Conservation (phyloP, 2,888 invertebrate species). For the Patella ulyssiponensis region DNA sequence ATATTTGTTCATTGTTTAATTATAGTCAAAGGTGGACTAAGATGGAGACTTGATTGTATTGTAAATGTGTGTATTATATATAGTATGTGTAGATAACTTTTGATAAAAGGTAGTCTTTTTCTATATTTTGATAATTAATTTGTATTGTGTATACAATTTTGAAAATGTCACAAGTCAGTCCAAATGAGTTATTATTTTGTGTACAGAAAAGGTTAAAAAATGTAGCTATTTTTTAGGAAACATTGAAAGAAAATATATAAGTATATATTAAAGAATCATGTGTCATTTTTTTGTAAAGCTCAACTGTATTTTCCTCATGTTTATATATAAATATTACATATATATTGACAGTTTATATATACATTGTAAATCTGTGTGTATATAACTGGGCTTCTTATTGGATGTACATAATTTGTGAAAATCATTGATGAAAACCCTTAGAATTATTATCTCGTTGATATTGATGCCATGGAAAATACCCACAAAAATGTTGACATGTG, state of each 20-base stretch:
- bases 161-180: neutral
- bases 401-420: too few species aligned
- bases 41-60: too few species aligned
- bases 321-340: neutral
- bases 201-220: neutral
- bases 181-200: neutral
- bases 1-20: too few species aligned
- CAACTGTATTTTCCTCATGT: constrained; percentile 11
- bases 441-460: too few species aligned
- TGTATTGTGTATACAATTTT: neutral
- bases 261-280: neutral
- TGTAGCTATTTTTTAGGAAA: neutral
- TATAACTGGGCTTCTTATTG: neutral
- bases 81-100: constrained; percentile 2
- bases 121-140: neutral
- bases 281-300: constrained; percentile 5
- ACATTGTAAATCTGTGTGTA: neutral
- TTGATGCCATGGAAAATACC: too few species aligned
- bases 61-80: too few species aligned
- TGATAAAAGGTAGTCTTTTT: constrained; percentile 3
- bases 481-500: too few species aligned
- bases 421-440: too few species aligned
- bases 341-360: neutral
- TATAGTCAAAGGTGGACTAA: too few species aligned
- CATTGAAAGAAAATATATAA: neutral